These are phyloP conservation scores for Xestia ashworthii DNA, from an alignment of 2,888 invertebrate species.

Conservation along the genomic window DNA sequence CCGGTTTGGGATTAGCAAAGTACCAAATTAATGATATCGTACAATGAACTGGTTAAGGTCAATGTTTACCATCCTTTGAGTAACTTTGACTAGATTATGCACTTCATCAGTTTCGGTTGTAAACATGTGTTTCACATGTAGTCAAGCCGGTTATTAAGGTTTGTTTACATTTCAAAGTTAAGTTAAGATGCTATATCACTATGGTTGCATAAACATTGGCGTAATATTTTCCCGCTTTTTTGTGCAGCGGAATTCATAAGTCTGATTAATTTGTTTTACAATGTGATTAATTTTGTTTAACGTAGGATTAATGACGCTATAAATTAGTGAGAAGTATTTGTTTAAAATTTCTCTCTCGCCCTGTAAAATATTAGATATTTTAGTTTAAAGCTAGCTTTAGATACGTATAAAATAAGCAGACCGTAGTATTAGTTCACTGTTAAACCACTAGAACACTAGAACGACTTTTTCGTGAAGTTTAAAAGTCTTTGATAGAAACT, in stretches of 20 bases:
- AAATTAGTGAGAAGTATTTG: background rate
- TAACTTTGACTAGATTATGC: background rate
- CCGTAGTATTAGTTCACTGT: constrained; percentile 12
- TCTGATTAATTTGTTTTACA: constrained; percentile 23
- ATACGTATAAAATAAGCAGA: background rate
- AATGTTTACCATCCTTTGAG: background rate
- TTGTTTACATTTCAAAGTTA: constrained; percentile 16
- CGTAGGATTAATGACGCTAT: background rate
- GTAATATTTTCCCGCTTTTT: constrained; percentile 1
- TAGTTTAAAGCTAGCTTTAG: too few relatives aligned
- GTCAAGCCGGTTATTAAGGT: background rate
- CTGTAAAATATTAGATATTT: background rate
- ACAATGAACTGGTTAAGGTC: background rate
- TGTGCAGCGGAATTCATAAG: constrained; percentile 2
- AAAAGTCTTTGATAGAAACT: constrained; percentile 29
- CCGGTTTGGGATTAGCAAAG: background rate
- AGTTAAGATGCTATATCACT: constrained; percentile 3
- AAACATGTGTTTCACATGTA: background rate
- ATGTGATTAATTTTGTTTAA: constrained; percentile 10
- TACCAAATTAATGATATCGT: background rate
- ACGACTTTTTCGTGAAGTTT: constrained; percentile 14
- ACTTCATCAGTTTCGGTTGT: background rate
- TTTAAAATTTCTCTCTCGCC: background rate
- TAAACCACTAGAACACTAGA: constrained; percentile 23
- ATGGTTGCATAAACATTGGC: constrained; percentile 1